These are phyloP conservation scores for Galerucella pusilla DNA, from an alignment of 2,888 invertebrate genomes.

Conservation along the genomic window DNA sequence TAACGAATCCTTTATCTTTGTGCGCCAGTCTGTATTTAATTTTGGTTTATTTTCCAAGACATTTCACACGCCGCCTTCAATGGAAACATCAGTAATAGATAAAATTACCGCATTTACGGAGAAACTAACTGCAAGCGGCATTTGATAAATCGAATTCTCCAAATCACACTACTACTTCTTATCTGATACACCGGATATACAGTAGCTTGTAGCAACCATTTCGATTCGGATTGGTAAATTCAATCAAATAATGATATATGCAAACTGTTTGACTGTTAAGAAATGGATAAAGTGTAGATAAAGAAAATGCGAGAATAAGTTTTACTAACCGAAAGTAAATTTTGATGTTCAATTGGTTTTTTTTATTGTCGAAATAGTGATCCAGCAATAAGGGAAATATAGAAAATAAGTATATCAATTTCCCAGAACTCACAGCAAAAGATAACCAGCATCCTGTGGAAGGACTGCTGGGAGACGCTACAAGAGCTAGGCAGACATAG, in stretches of 20 bases:
- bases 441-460: too few species aligned
- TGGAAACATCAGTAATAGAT: constrained; percentile 8
- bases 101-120: constrained; percentile 19
- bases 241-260: constrained; percentile 33
- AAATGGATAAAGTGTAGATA: constrained; percentile 16
- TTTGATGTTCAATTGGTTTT: too few species aligned
- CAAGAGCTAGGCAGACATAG: too few species aligned
- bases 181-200: constrained; percentile 33
- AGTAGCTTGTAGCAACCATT: constrained; percentile 10
- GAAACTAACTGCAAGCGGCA: constrained; percentile 31
- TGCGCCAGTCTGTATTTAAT: not conserved
- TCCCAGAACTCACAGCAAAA: too few species aligned
- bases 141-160: constrained; percentile 36
- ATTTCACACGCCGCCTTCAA: constrained; percentile 4
- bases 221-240: constrained; percentile 23
- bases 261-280: constrained; percentile 21
- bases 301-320: not conserved
- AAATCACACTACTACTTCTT: constrained; percentile 35
- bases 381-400: too few species aligned
- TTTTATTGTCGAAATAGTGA: too few species aligned
- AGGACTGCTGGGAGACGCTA: too few species aligned
- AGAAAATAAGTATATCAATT: too few species aligned
- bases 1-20: not conserved
- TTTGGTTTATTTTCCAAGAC: constrained; percentile 3
- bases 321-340: not conserved